phyloP scores from a whole-genome alignment of 2,797 vertebrate genomes.

The Cichlasoma orientale region DNA sequence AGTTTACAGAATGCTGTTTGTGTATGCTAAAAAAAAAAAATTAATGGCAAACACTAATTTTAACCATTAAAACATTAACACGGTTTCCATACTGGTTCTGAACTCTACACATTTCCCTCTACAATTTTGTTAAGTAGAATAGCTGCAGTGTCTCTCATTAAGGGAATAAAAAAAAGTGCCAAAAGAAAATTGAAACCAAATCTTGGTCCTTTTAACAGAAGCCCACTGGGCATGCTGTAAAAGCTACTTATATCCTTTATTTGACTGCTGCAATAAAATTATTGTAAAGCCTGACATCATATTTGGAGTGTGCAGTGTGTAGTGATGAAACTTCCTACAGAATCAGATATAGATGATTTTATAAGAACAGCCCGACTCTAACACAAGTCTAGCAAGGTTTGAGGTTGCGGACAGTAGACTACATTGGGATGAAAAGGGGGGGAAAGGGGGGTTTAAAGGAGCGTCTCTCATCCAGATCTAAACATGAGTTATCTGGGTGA shows the following conservation, averaged over 20 bases:
- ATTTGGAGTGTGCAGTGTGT: slow-evolving; percentile 49
- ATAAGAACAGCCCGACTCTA: slow-evolving; percentile 8
- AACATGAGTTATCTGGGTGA: slow-evolving; percentile 2
- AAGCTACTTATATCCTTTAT: slow-evolving; percentile 52
- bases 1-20: slow-evolving; percentile 36
- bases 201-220: slow-evolving; percentile 54
- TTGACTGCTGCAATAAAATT: slow-evolving; percentile 60
- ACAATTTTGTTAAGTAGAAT: slow-evolving; percentile 42
- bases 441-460: slow-evolving; percentile 3
- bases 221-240: slow-evolving; percentile 58
- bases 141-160: slow-evolving; percentile 21
- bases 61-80: slow-evolving; percentile 34
- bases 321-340: slow-evolving; percentile 37
- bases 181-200: slow-evolving; percentile 46
- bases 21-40: slow-evolving; percentile 16
- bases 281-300: slow-evolving; percentile 60
- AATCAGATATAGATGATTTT: slow-evolving; percentile 42
- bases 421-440: neutral
- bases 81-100: slow-evolving; percentile 34
- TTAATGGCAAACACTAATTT: slow-evolving; percentile 20
- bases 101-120: slow-evolving; percentile 24
- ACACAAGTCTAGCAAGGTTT: slow-evolving; percentile 2
- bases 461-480: slow-evolving; percentile 8
- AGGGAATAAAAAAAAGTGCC: slow-evolving; percentile 35
- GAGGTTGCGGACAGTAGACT: neutral